phyloP scores from a whole-genome alignment of 2,113 vertebrate species.

The Leptosomus discolor region DNA sequence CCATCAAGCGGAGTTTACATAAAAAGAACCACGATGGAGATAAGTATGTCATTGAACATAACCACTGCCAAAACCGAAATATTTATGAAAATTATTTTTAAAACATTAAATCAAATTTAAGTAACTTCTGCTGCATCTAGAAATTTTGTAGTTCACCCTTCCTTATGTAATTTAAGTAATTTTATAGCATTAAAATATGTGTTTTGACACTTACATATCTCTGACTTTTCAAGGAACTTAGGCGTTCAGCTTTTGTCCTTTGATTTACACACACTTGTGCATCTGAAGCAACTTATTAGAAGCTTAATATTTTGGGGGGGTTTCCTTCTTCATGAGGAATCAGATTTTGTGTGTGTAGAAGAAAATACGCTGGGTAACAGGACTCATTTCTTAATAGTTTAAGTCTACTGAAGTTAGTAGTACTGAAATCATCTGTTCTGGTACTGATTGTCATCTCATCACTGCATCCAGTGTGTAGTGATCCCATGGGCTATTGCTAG shows the following conservation, averaged over 20 bases:
- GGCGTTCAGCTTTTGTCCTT: not conserved
- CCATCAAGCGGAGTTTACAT: not conserved
- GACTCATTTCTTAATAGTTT: not conserved
- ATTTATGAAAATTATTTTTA: not conserved
- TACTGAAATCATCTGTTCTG: not conserved
- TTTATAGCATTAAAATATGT: not conserved
- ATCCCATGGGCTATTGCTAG: not conserved
- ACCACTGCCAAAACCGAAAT: not conserved
- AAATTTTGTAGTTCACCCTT: not conserved
- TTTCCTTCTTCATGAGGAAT: not conserved
- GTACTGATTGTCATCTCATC: not conserved
- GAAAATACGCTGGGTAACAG: not conserved
- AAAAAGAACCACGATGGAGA: not conserved
- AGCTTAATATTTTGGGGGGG: not conserved
- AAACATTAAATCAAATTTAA: not conserved
- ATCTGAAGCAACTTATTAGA: not conserved
- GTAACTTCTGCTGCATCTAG: not conserved
- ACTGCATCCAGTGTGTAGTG: not conserved
- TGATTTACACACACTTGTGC: not conserved
- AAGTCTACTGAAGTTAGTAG: not conserved
- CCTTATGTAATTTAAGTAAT: not conserved
- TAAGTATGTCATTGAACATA: not conserved
- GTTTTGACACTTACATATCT: not conserved
- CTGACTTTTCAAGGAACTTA: not conserved
- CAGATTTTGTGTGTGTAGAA: not conserved